Base-by-base conservation (phyloP, 2,797 vertebrate species). In the Artibeus lituratus region DNA sequence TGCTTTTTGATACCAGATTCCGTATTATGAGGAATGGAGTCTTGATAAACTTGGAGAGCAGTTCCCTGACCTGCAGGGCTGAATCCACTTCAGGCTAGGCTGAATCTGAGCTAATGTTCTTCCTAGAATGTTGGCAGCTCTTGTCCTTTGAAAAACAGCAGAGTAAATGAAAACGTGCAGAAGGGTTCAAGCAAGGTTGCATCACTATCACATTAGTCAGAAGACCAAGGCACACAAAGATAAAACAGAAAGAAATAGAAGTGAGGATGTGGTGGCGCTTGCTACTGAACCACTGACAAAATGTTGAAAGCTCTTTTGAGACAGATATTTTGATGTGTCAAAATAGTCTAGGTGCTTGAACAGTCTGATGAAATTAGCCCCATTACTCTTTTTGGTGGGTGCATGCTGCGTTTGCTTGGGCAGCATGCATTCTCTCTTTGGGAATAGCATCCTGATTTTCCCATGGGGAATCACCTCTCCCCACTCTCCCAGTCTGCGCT, bases 341-440 rank as follows among this genome's bases (percentile, higher is more conserved):
- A 94, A 90, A 92, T 53, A 78, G 26, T 86, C 47, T 80, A 73
- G 93, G 72, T 55, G 62, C 32, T 74, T 87, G 32, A 77, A 83
- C 42, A 49, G 16, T 62, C 15, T 90, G 80, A 85, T 39, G 32
- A 82, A 69, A 80, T 62, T 85, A 72, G 42, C 2, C 4, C 37
- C 37, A 6, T 62, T 32, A 65, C 39, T 89, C 39, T 53, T 77
- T 35, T 72, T 32, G 12, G 29, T 49, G 67, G 78, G 51, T n/a
- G 2, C 11, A 62, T 53, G 12, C 39, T 95, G 67, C 19, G 90
- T 93, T 67, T n/a, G 18, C 21, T 32, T 69, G 12, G 32, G 62
- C 39, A 37, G n/a, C 18, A 81, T 11, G 53, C 37, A n/a, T 76
- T 87, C 65, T 76, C 10, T 51, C 49, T 65, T 85, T 72, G n/a